Evolutionary conservation across 2,888 invertebrate genomes (phyloP).

Genomic region (Drosophila picticornis): DNA sequence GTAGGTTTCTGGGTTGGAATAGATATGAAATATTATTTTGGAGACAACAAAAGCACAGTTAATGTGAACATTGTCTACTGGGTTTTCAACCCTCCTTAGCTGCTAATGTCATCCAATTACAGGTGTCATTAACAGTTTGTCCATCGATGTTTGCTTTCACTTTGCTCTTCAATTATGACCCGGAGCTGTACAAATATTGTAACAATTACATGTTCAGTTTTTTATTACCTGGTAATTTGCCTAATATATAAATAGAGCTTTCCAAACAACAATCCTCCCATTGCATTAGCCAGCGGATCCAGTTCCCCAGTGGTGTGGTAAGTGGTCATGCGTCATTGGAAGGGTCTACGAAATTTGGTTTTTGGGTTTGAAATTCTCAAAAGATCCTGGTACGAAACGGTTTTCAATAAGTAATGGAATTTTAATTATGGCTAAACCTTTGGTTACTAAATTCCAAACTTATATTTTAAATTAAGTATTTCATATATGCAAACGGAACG

Average conservation of each 20-base stretch:
- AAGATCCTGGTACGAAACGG: not conserved
- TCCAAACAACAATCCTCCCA: conserved; percentile 53
- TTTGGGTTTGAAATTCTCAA: not conserved
- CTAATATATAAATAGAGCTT: conserved; percentile 69
- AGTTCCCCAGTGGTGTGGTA: conserved; percentile 14
- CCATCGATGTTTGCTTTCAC: conserved; percentile 46
- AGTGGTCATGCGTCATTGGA: not conserved
- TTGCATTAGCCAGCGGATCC: conserved; percentile 49
- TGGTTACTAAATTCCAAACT: not conserved
- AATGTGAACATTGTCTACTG: conserved; percentile 28
- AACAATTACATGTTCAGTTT: conserved; percentile 73
- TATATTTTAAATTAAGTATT: not conserved
- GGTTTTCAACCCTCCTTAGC: conserved; percentile 26
- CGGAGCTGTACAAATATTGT: conserved; percentile 66
- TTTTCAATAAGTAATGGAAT: not conserved
- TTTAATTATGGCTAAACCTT: not conserved
- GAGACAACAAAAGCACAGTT: conserved; percentile 29
- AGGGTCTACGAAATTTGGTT: not conserved
- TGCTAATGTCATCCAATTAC: conserved; percentile 78
- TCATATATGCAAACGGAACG: not conserved
- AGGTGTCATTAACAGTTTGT: conserved; percentile 83
- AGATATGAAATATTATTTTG: not conserved
- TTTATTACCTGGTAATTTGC: conserved; percentile 79
- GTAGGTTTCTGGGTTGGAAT: not conserved
- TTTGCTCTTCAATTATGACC: conserved; percentile 71